Conservation (phyloP, 2,113 vertebrate genomes). For the Urocynchramus pylzowi region DNA sequence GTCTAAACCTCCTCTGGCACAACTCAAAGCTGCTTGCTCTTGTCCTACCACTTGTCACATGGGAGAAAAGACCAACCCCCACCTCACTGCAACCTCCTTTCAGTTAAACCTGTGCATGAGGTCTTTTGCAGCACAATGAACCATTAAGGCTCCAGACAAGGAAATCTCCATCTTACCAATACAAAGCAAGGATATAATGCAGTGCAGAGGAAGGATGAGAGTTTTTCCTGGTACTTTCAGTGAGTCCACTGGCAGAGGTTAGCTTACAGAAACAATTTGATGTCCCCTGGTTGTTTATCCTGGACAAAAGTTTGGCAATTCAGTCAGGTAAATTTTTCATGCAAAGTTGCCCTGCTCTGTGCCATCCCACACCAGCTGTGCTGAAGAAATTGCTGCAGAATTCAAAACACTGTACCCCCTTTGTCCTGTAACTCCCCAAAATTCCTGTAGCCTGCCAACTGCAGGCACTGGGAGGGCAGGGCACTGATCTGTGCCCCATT, state of each 20-base stretch:
- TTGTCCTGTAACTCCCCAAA: too few species aligned
- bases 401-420: background rate
- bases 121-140: background rate
- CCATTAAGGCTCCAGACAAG: background rate
- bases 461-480: background rate
- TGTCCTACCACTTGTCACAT: background rate
- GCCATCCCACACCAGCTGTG: background rate
- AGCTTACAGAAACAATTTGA: background rate
- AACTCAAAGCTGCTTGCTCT: background rate
- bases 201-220: background rate
- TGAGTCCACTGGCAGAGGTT: background rate
- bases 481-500: fast-evolving
- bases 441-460: background rate
- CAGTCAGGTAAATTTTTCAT: background rate
- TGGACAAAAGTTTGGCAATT: background rate
- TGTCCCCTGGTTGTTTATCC: background rate
- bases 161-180: background rate
- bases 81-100: background rate
- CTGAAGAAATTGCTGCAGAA: background rate
- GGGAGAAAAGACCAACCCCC: fast-evolving
- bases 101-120: background rate
- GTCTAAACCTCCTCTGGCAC: background rate
- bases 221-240: background rate
- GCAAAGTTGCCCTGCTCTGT: background rate
- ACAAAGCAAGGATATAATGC: background rate